Evolutionary conservation across 2,888 invertebrate species (phyloP).

Genomic region (Trissonchulus sp.): DNA sequence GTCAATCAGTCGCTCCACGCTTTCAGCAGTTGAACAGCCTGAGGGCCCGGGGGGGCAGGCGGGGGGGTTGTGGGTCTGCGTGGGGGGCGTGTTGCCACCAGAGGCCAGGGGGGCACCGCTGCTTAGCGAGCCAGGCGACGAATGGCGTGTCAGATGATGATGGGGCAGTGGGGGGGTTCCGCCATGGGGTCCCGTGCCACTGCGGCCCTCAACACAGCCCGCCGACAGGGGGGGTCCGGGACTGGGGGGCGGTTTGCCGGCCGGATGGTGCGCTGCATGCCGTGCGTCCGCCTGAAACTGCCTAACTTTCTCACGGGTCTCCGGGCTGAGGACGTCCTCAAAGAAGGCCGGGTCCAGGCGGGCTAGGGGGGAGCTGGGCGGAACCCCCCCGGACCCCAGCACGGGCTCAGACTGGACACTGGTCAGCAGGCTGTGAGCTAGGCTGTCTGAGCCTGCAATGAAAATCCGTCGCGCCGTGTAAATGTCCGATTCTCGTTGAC

Average conservation of each 20-base stretch:
- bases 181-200: not conserved
- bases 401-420: not conserved
- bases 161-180: not conserved
- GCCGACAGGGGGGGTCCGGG: not conserved
- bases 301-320: constrained; percentile 45
- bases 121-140: not conserved
- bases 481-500: constrained; percentile 40
- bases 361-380: constrained; percentile 12
- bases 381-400: not conserved
- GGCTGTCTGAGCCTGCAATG: constrained; percentile 39
- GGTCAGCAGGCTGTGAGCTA: not conserved
- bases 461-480: constrained; percentile 46
- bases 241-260: not conserved
- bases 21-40: not conserved
- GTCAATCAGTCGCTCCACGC: constrained; percentile 27
- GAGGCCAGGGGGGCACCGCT: not conserved
- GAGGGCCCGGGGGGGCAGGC: not conserved
- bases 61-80: not conserved
- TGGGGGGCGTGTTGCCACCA: not conserved
- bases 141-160: too few relatives aligned
- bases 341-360: constrained; percentile 11
- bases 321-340: constrained; percentile 40
- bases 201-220: too few relatives aligned
- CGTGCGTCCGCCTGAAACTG: constrained; percentile 40
- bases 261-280: not conserved